Evolutionary conservation across 2,888 invertebrate genomes (phyloP), one percentile per base, ranked within the genome.

Genomic region (Diarsia mendica): DNA sequence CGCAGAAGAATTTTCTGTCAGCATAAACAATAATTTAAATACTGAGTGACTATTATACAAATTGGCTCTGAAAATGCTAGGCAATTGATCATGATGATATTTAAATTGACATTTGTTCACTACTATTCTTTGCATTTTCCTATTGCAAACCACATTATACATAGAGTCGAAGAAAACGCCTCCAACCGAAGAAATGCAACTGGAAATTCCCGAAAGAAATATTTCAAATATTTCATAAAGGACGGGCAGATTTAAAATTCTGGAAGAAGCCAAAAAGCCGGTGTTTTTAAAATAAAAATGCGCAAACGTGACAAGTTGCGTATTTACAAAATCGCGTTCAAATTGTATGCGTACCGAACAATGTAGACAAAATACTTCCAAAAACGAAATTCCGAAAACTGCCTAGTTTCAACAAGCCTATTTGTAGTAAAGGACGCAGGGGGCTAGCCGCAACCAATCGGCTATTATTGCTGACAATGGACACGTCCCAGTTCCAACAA

Each of bases 401-500:
- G 60, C 23, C 55, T 65, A 66, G 76, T 84, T 76, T 78, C 51
- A 77, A 67, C 49, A 60, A 72, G 71, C 63, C 58, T 72, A 72
- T 74, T 77, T 81, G 77, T 82, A 72, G 67, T 48, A 74, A 77
- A 46, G 69, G 61, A 77, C 66, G 33, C 82, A 70, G 75, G 75
- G 83, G 74, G 67, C 39, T 49, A 48, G 77, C 79, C 79, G 74
- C 64, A 51, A 73, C 84, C 68, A 87, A 87, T 84, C 67, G 70
- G 18, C 65, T 63, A 82, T 77, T 76, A 72, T 80, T 6, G 20
- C 46, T 15, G 64, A 77, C 79, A 79, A 85, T 75, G 65, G 58
- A 71, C 76, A 76, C 79, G 79, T 75, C 76, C 76, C 79, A 70
- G 68, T 76, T 75, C 70, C 49, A 77, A 77, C 76, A 28, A 28